phyloP scores from a whole-genome alignment of 2,888 invertebrate species.

The Eilema griseolum region DNA sequence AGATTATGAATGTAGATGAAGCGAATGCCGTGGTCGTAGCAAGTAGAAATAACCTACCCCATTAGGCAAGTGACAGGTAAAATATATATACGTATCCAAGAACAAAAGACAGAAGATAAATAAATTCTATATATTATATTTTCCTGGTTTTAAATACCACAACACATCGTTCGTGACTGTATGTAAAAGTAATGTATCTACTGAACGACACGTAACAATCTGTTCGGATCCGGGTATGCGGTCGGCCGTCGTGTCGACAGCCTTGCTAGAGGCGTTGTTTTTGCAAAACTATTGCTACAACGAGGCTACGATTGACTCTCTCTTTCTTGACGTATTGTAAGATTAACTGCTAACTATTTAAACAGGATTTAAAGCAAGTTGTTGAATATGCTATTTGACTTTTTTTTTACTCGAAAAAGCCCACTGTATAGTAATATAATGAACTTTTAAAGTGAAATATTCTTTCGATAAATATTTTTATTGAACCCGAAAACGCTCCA shows the following conservation, averaged over 20 bases:
- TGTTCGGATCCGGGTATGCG: constrained; percentile 63
- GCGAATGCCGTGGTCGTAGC: too few relatives aligned
- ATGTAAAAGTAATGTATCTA: constrained; percentile 19
- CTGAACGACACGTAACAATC: constrained; percentile 36
- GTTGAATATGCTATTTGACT: too few relatives aligned
- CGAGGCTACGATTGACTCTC: constrained; percentile 66
- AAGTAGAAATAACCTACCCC: too few relatives aligned
- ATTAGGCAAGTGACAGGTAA: too few relatives aligned
- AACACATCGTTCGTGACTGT: constrained; percentile 9
- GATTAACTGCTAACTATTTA: constrained; percentile 55
- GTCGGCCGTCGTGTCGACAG: constrained; percentile 63
- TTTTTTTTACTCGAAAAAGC: too few relatives aligned
- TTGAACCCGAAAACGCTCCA: too few relatives aligned
- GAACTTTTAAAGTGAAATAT: too few relatives aligned
- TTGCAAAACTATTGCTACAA: constrained; percentile 80
- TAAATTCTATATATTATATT: background rate
- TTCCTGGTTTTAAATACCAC: background rate
- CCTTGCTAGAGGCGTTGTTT: constrained; percentile 79
- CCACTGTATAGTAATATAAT: too few relatives aligned
- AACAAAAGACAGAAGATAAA: background rate
- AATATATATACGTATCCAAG: background rate
- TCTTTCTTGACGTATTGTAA: constrained; percentile 65
- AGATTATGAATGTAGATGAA: too few relatives aligned
- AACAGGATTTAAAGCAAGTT: constrained; percentile 35
- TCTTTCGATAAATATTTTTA: too few relatives aligned